These are phyloP conservation scores for Thecophora atra DNA, from an alignment of 2,888 invertebrate genomes.

Conservation along the genomic window DNA sequence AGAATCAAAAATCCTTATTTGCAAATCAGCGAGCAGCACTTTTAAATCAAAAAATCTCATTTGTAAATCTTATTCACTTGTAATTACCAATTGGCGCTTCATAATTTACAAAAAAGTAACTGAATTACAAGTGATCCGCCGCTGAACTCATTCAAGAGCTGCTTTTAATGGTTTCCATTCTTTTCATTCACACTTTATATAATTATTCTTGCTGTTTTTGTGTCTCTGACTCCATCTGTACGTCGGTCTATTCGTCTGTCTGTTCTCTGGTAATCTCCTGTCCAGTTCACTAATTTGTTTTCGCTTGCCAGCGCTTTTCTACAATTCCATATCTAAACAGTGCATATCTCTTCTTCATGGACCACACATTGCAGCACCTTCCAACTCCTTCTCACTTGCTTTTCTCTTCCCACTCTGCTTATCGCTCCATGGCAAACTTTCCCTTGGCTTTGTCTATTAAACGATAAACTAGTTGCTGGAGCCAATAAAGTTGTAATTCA, in stretches of 20 bases:
- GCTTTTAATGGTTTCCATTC: neutral
- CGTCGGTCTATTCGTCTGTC: too few species aligned
- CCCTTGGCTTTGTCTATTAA: constrained; percentile 20
- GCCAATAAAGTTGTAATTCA: constrained; percentile 32
- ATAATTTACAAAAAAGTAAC: too few species aligned
- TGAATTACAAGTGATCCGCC: too few species aligned
- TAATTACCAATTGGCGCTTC: too few species aligned
- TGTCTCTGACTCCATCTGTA: too few species aligned
- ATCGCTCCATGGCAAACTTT: too few species aligned
- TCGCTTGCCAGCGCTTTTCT: constrained; percentile 28
- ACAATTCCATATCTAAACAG: constrained; percentile 16
- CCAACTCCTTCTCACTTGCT: neutral
- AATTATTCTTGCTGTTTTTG: too few species aligned
- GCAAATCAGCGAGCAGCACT: too few species aligned
- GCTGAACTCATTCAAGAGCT: neutral
- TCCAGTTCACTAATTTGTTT: constrained; percentile 33
- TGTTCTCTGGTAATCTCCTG: constrained; percentile 23
- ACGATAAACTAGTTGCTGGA: constrained; percentile 8
- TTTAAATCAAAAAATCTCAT: too few species aligned
- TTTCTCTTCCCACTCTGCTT: constrained; percentile 2
- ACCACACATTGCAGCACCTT: neutral
- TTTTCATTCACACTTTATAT: too few species aligned
- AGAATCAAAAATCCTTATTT: too few species aligned
- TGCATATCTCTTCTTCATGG: constrained; percentile 1
- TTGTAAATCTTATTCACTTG: too few species aligned